Conservation (phyloP, 2,797 vertebrate genomes). For the Lithobates sylvaticus region DNA sequence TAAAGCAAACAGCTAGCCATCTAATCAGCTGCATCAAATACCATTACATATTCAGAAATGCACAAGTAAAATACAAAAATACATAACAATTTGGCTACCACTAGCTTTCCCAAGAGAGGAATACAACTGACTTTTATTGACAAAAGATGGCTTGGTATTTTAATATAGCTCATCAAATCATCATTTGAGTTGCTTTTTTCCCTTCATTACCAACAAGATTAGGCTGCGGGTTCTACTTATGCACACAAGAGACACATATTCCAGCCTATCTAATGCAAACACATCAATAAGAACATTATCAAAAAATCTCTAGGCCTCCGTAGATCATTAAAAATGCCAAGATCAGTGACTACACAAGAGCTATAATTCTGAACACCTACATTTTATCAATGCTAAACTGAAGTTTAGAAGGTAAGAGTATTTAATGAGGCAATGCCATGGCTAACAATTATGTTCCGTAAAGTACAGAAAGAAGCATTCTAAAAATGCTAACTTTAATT, state of each 20-base stretch:
- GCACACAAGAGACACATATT: conserved; percentile 19
- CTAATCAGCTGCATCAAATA: not conserved
- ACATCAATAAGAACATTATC: conserved; percentile 57
- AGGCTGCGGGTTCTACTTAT: conserved; percentile 51
- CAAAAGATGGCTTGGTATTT: conserved; percentile 52
- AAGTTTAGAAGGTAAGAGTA: conserved; percentile 46
- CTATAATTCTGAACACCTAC: conserved; percentile 28
- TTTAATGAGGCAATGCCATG: conserved; percentile 50
- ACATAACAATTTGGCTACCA: not conserved
- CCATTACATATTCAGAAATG: not conserved
- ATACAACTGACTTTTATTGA: conserved; percentile 25
- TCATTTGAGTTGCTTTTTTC: conserved; percentile 25
- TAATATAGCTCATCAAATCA: conserved; percentile 28
- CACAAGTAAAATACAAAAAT: not conserved
- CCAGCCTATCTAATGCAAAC: conserved; percentile 56
- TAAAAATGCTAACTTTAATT: conserved; percentile 57
- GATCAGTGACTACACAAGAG: conserved; percentile 24
- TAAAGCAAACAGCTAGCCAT: not conserved
- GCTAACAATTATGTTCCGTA: conserved; percentile 27
- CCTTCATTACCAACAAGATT: conserved; percentile 60
- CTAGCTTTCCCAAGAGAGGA: conserved; percentile 35
- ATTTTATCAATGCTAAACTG: conserved; percentile 47
- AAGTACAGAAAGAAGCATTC: conserved; percentile 13
- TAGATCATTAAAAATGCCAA: conserved; percentile 51
- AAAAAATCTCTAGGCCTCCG: conserved; percentile 54